Conservation (phyloP, 2,113 vertebrate genomes). For the Chloropsis cyanopogon region DNA sequence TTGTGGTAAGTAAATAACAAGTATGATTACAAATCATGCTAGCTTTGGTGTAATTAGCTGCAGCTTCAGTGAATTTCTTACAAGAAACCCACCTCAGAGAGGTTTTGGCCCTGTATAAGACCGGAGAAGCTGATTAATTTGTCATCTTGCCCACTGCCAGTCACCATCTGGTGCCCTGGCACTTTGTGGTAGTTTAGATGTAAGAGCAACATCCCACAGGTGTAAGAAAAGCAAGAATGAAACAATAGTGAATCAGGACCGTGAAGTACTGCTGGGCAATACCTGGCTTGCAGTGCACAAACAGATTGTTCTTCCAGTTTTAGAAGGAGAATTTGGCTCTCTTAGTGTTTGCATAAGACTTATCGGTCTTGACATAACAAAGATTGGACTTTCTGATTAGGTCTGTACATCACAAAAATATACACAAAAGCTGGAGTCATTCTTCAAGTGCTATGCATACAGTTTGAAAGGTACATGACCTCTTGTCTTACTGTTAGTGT, state of each 20-base stretch:
- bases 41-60: neutral
- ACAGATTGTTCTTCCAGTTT: conserved; percentile 25
- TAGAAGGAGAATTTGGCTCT: neutral
- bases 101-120: neutral
- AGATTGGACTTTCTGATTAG: neutral
- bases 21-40: neutral
- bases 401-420: neutral
- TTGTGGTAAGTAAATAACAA: neutral
- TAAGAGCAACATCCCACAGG: neutral
- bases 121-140: neutral
- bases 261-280: conserved; percentile 1
- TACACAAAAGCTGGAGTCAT: neutral
- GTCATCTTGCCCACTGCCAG: neutral
- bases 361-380: neutral
- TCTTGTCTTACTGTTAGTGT: neutral
- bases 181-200: neutral
- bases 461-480: neutral
- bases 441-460: neutral
- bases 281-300: neutral
- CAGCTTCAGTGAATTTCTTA: neutral
- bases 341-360: neutral
- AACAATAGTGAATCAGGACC: neutral
- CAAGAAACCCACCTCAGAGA: neutral
- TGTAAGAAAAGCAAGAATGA: neutral
- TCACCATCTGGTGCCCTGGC: neutral